Base-by-base conservation (phyloP, 2,113 vertebrate species). In the Paratilapia polleni region DNA sequence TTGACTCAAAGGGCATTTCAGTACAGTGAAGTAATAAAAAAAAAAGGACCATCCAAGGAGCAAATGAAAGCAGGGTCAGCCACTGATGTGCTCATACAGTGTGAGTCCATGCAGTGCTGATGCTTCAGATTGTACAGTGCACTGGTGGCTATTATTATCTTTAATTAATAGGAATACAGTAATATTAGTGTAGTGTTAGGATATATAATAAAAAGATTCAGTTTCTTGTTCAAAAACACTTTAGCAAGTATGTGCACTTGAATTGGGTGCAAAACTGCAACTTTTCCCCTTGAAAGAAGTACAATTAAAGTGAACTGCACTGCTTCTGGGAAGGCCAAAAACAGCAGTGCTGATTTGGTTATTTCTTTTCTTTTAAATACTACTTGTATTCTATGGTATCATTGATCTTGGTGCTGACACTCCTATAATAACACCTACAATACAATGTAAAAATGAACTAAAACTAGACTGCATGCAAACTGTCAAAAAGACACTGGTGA, bases 121-220 rank as follows among this genome's bases (percentile, higher is more conserved):
- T 49, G 43, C 43, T 15, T 5, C 14, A 49, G 43, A 15, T 49
- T 15, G 43, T 15, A 17, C 5, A 6, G 14, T 49, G 4, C 47
- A 49, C 47, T 14, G 17, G 47, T 49, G 14, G 47, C 14, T 49
- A 6, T 17, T 49, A 17, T 49, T 49, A 20, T 31, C 15, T 70
- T 52, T 0, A 1, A 26, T 68, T 19, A 70, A 26, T 12, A 68
- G 43, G 3, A 2, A 14, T 47, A 14, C 3, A 1, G 8, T 28
- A 49, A 49, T 3, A 68, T 49, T 68, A 28, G 3, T 70, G 43
- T 49, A 15, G 41, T 1, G 41, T 68, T 26, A 19, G 24, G 13
- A 68, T 68, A 6, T 68, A 24, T 68, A 47, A 15, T 20, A 70
- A 1, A 41, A 5, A 52, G 43, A 1, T 52, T 0, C 1, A 1